Percentiles rank a stretch among this genome's conserved stretches.
Evolutionary conservation across 2,888 invertebrate species (phyloP).

Genomic region (Idaea biselata): DNA sequence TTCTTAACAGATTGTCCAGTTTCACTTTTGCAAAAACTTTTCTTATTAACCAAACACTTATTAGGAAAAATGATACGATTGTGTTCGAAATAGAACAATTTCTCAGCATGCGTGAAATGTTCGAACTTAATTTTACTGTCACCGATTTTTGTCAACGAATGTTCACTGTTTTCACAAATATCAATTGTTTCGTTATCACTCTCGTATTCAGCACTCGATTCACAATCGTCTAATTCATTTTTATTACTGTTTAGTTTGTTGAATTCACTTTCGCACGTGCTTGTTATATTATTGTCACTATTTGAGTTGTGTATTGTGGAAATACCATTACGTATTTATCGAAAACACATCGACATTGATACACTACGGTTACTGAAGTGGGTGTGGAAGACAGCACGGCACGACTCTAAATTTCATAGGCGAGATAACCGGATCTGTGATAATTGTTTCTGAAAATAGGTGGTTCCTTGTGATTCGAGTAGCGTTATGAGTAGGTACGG

Average conservation of each 20-base stretch:
- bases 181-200: constrained; percentile 76
- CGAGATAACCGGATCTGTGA: constrained; percentile 48
- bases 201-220: constrained; percentile 61
- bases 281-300: constrained; percentile 57
- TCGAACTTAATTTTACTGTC: constrained; percentile 40
- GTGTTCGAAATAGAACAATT: constrained; percentile 51
- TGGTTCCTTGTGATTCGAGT: constrained; percentile 54
- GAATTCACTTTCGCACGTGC: constrained; percentile 66
- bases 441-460: constrained; percentile 79
- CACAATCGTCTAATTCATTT: constrained; percentile 48
- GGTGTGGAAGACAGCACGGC: constrained; percentile 2
- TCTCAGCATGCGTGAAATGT: constrained; percentile 40
- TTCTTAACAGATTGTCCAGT: constrained; percentile 43
- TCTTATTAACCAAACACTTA: constrained; percentile 44
- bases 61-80: constrained; percentile 45
- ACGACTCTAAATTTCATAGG: constrained; percentile 44
- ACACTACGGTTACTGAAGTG: neutral
- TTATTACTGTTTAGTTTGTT: constrained; percentile 40
- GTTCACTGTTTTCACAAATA: constrained; percentile 71
- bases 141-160: constrained; percentile 31
- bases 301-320: constrained; percentile 53
- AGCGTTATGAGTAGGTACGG: constrained; percentile 63
- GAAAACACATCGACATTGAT: neutral
- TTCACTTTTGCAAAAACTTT: constrained; percentile 41
- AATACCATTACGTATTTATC: constrained; percentile 9